Evolutionary conservation across 1,140 invertebrate genomes (phyloP).

Genomic region (Atta colombica): DNA sequence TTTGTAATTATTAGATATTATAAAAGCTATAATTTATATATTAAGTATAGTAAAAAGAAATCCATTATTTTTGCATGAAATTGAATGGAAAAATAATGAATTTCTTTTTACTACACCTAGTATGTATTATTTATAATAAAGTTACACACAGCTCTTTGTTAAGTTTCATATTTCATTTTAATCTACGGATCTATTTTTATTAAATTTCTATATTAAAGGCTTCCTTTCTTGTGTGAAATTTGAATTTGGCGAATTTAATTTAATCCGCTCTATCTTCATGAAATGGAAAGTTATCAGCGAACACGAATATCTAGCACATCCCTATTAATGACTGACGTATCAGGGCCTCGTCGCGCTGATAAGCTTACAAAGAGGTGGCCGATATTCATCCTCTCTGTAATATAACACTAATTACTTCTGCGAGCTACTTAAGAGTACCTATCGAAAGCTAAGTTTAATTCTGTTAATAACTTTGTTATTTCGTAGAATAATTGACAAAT

Average conservation of each 20-base stretch:
- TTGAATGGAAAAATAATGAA: no score
- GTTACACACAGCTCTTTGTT: neutral
- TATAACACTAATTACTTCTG: conserved; percentile 35
- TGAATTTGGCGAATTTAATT: neutral
- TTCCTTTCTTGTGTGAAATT: neutral
- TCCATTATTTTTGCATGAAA: no score
- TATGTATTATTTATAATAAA: neutral
- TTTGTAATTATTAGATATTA: neutral
- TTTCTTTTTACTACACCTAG: no score
- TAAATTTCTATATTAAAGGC: conserved; percentile 20
- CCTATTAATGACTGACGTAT: conserved; percentile 38
- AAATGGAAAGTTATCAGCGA: conserved; percentile 30
- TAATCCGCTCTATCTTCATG: neutral
- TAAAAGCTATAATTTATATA: neutral
- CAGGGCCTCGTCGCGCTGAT: conserved; percentile 33
- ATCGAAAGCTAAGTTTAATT: conserved; percentile 39
- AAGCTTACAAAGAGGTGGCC: conserved; percentile 38
- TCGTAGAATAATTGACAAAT: neutral
- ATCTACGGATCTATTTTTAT: neutral
- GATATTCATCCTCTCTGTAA: conserved; percentile 37
- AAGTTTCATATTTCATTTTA: neutral
- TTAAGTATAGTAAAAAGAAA: no score
- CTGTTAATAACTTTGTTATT: conserved; percentile 34
- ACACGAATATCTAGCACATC: conserved; percentile 14
- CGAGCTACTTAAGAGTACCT: conserved; percentile 20